These are phyloP conservation scores for Donacobius atricapilla DNA, from an alignment of 2,113 vertebrate species.

Conservation along the genomic window DNA sequence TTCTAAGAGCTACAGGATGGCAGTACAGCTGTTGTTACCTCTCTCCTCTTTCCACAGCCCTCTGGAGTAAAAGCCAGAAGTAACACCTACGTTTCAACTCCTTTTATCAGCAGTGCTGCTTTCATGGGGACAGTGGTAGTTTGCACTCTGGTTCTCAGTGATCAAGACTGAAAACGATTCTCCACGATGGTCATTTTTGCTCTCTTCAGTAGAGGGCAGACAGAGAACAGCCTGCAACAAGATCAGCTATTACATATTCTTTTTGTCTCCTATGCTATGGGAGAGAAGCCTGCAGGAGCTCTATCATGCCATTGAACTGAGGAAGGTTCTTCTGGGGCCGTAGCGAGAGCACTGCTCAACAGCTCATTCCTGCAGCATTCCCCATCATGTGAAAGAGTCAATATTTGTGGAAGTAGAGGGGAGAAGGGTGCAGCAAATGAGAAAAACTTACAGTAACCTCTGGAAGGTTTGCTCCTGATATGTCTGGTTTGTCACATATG, in stretches of 20 bases:
- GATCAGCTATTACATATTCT: neutral
- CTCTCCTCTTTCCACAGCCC: neutral
- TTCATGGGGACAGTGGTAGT: neutral
- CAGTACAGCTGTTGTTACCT: neutral
- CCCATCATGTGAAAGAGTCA: neutral
- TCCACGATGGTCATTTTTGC: neutral
- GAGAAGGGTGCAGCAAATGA: neutral
- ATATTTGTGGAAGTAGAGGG: neutral
- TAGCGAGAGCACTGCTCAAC: neutral
- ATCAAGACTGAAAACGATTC: neutral
- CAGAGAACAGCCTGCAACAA: neutral
- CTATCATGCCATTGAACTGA: neutral
- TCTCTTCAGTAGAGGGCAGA: neutral
- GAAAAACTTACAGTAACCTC: conserved; percentile 83
- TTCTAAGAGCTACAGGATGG: neutral
- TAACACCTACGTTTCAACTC: neutral
- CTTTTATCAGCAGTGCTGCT: neutral
- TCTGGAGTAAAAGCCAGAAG: neutral
- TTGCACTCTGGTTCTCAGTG: neutral
- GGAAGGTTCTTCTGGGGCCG: neutral
- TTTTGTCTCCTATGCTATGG: neutral
- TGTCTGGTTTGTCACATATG: conserved; percentile 96
- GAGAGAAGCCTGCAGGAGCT: neutral
- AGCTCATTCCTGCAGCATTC: neutral
- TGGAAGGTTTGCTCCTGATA: conserved; percentile 95